Base-by-base conservation (phyloP, 1,140 invertebrate genomes). In the Drosophila seguyi region DNA sequence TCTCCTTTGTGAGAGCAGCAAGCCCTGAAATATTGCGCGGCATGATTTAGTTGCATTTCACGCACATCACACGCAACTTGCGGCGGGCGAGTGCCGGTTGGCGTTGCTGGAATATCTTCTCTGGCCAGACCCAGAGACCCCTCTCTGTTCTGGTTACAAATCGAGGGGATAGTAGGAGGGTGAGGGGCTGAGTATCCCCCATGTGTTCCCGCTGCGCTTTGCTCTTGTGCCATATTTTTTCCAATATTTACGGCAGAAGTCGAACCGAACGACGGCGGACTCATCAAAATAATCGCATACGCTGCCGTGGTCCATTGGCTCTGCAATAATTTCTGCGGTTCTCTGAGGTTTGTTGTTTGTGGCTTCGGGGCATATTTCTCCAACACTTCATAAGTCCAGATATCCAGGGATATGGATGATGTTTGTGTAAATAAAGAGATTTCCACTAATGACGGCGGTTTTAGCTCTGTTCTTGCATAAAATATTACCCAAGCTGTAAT, bases 31-130 rank as follows among this genome's bases (percentile, higher is more conserved):
- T 87, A 79, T 87, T 87, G 87, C 79, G 75, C 79, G 83, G 83
- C 83, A 87, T 87, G 83, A 87, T 87, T 87, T 87, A 87, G 83
- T 87, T 87, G 83, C 83, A 86, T 86, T 87, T 86, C 83, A 87
- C 79, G 81, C 81, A 87, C 83, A 86, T 86, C 83, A 75, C 83
- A 87, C 84, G 82, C 82, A 86, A 86, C 75, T 67, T 48, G 72
- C 61, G 53, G 63, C 67, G 71, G 78, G 82, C 66, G 68, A 75
- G 75, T 79, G 75, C 65, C 52, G 66, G 75, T 61, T 57, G 68
- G 69, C 75, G 75, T 78, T 55, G 65, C 61, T 84, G 57, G 81
- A 74, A 84, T 84, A 82, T 80, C 76, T 84, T 67, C 36, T 61
- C 39, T 58, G 38, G 10, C 62, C 60, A 75, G 41, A 36, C 39